Evolutionary conservation across 1,140 invertebrate genomes (phyloP).

Genomic region (Phenacoccus solenopsis): DNA sequence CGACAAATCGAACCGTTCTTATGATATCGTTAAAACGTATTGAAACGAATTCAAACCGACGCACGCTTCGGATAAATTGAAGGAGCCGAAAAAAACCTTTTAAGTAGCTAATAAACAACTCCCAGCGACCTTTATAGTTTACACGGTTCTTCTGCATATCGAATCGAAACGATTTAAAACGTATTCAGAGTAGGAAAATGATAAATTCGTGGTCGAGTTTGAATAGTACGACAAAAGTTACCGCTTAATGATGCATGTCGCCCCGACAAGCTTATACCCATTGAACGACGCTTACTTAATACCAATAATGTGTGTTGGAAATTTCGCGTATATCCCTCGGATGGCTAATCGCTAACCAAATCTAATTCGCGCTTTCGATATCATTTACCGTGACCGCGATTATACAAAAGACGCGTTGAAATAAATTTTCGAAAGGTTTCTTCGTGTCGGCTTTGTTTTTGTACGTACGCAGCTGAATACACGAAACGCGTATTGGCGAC

Average conservation of each 20-base stretch:
- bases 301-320: constrained; percentile 8
- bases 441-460: neutral
- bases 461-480: neutral
- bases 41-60: too few relatives aligned
- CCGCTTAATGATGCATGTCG: constrained; percentile 8
- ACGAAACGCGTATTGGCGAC: too few relatives aligned
- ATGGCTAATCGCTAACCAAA: neutral
- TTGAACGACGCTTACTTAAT: constrained; percentile 6
- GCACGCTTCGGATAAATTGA: too few relatives aligned
- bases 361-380: neutral
- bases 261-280: constrained; percentile 1
- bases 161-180: constrained; percentile 11
- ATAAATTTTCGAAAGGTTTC: neutral
- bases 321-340: neutral
- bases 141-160: constrained; percentile 6
- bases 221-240: constrained; percentile 5
- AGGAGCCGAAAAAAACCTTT: neutral
- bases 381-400: neutral
- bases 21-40: too few relatives aligned
- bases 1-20: too few relatives aligned
- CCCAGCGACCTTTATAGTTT: neutral
- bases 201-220: neutral
- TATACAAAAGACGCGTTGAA: neutral
- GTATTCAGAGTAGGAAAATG: neutral
- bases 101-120: neutral